A percentile compares a stretch with the other conserved stretches of the same genome.
These are phyloP conservation scores for Semnornis frantzii DNA, from an alignment of 2,113 vertebrate species.

Conservation along the genomic window DNA sequence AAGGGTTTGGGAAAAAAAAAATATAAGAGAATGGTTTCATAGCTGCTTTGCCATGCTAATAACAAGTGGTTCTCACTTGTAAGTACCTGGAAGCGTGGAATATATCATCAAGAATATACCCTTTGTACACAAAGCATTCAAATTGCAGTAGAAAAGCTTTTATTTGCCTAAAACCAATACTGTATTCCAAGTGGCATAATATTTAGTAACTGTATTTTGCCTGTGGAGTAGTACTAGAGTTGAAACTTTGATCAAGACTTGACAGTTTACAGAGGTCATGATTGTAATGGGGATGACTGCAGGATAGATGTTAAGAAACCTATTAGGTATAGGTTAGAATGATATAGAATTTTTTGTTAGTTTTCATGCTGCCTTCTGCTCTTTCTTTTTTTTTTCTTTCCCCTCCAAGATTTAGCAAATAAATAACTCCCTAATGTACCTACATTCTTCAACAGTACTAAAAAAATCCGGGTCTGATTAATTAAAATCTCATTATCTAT, in stretches of 20 bases:
- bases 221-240: neutral
- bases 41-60: neutral
- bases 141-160: neutral
- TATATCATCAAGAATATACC: neutral
- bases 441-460: slow-evolving; percentile 21
- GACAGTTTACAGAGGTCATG: neutral
- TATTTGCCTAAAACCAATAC: neutral
- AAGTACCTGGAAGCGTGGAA: neutral
- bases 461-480: slow-evolving; percentile 69
- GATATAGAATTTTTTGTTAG: neutral
- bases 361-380: neutral
- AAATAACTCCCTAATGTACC: slow-evolving; percentile 31
- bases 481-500: slow-evolving; percentile 78
- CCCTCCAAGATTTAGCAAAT: neutral
- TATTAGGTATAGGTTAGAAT: neutral
- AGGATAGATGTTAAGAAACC: neutral
- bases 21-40: neutral
- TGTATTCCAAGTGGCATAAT: neutral
- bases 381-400: neutral
- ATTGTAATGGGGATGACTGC: neutral
- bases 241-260: neutral
- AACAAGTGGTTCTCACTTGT: neutral
- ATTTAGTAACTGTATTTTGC: neutral
- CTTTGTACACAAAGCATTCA: neutral
- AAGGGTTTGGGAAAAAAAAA: neutral